These are phyloP conservation scores for Gobius niger DNA, from an alignment of 2,113 vertebrate genomes.

Conservation along the genomic window DNA sequence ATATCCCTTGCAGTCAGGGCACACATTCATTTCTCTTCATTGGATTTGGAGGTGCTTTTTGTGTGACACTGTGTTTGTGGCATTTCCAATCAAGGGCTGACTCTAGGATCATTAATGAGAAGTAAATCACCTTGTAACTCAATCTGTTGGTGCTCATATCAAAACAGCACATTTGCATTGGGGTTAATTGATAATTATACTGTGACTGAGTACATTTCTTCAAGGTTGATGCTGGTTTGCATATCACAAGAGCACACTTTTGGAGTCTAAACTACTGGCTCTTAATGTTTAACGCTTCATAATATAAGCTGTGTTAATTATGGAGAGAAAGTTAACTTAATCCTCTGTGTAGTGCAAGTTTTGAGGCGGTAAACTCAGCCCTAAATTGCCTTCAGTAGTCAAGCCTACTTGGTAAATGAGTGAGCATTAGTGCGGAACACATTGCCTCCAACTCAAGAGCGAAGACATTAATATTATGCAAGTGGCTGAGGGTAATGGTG, in stretches of 20 bases:
- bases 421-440: conserved; percentile 1
- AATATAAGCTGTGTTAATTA: conserved; percentile 10
- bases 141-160: background rate
- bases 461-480: conserved; percentile 5
- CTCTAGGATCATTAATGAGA: background rate
- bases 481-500: background rate
- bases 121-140: background rate
- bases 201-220: background rate
- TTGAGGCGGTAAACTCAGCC: conserved; percentile 1
- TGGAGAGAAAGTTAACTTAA: conserved; percentile 15
- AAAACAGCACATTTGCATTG: background rate
- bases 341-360: conserved; percentile 5
- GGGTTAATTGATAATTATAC: background rate
- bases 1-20: conserved; percentile 10
- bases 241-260: background rate
- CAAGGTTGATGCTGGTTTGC: conserved; percentile 1
- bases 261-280: conserved; percentile 2
- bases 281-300: conserved; percentile 16
- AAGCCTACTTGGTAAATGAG: conserved; percentile 3
- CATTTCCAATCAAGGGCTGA: background rate
- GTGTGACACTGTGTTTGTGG: conserved; percentile 5
- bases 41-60: background rate
- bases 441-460: background rate
- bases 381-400: conserved; percentile 11
- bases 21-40: conserved; percentile 12